Base-by-base conservation (phyloP, 2,113 vertebrate species). In the Chiloscyllium plagiosum region DNA sequence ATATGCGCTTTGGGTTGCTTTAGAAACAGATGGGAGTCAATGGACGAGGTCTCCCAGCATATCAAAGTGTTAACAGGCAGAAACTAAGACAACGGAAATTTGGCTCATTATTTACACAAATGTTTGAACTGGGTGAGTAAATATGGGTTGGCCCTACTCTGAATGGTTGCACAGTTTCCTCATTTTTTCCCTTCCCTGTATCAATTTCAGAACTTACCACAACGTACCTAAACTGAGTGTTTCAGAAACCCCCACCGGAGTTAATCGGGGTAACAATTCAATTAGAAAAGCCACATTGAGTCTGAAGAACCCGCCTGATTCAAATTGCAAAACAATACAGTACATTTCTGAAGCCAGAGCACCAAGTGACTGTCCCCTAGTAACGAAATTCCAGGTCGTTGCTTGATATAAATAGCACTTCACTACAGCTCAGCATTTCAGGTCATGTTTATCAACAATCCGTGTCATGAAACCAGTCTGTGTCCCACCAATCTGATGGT, bases 41-140 rank as follows among this genome's bases (percentile, higher is more conserved):
- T 50, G 47, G 13, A 24, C 94, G 26, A 93, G 42, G 26, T 94
- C 92, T 47, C 12, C 68, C 52, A 42, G 24, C 29, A 72, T 26
- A 70, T 70, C 1, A 5, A 70, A 52, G 52, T 61, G 29, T 61
- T 61, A 90, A 52, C 69, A 95, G 68, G 24, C 66, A 76, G 94
- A 95, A 76, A 95, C 68, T 72, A 13, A 95, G 69, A 95, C 94
- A 72, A 95, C 94, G 69, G 69, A 72, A 95, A 95, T 72, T 52
- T 95, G 37, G 68, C 69, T 52, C 94, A 61, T 33, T 95, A 95
- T 95, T 95, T 76, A 95, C 94, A 95, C 33, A 76, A 95, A 52
- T 95, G 94, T 95, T 95, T 95, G 94, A 95, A 72, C 94, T 50
- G 26, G 94, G 42, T 24, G 69, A 95, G 94, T 47, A 95, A 95